Percentiles rank a stretch among this genome's conserved stretches.
phyloP scores from a whole-genome alignment of 2,888 invertebrate species.

The Drosophila anomalata region DNA sequence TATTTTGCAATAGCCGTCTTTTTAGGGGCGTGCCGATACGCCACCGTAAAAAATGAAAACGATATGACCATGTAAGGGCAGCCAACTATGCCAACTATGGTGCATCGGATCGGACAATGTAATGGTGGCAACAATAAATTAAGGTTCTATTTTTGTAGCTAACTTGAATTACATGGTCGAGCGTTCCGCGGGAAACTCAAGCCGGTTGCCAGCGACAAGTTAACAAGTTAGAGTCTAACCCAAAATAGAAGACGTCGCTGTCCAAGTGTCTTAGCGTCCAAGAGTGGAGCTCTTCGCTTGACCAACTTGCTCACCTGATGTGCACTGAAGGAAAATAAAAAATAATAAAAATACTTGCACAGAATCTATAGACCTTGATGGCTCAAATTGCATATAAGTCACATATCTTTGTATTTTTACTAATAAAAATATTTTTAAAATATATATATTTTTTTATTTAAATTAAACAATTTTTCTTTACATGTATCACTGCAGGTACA shows the following conservation, averaged over 20 bases:
- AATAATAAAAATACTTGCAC: background rate
- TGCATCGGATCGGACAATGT: conserved; percentile 20
- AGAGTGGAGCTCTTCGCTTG: conserved; percentile 39
- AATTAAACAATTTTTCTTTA: background rate
- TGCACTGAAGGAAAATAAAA: conserved; percentile 6
- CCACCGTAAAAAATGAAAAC: conserved; percentile 71
- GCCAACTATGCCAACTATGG: conserved; percentile 18
- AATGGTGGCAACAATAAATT: conserved; percentile 71
- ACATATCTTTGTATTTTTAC: too few relatives aligned
- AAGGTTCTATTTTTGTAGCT: conserved; percentile 78
- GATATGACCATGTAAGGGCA: conserved; percentile 75
- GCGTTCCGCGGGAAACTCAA: conserved; percentile 21
- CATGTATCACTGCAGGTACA: conserved; percentile 13
- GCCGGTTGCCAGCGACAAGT: conserved; percentile 57
- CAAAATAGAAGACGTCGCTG: conserved; percentile 68
- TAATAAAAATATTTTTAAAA: too few relatives aligned
- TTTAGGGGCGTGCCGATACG: conserved; percentile 27
- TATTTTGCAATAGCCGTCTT: conserved; percentile 18
- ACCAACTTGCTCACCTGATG: conserved; percentile 47
- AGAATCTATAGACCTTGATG: background rate
- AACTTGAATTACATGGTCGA: conserved; percentile 69
- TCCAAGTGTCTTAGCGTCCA: conserved; percentile 20
- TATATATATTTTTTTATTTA: background rate
- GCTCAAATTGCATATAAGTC: too few relatives aligned
- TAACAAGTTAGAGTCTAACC: conserved; percentile 78